Evolutionary conservation across 2,888 invertebrate genomes (phyloP), one percentile per base, ranked within the genome.

Genomic region (Nasonia oneida): DNA sequence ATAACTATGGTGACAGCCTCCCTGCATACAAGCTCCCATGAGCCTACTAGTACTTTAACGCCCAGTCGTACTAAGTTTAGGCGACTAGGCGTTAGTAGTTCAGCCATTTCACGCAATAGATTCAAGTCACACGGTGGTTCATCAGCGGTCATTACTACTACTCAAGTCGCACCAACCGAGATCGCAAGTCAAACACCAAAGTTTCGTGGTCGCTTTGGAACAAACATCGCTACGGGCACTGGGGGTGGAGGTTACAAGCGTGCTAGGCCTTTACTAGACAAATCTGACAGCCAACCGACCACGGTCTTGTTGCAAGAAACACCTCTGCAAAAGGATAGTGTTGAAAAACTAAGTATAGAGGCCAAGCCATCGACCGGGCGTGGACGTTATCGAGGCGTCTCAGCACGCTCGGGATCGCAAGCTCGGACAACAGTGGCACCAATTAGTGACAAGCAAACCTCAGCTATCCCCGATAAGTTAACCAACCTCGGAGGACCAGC

Each of bases 31-130:
- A 82, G n/a, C 33, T n/a, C 47, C 53, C 81, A 83, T 42, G 86
- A 86, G 8, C 33, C 80, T 2, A 82, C 83, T 5, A 82, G 61
- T 12, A 90, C 93, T 0, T 90, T 93, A 81, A 90, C 86, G 90
- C 91, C 14, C 87, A 94, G 88, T 86, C 90, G 92, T 84, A 90
- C 89, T 87, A 92, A 92, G 90, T 92, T 90, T 90, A 84, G 90
- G 53, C 84, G 92, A 84, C 90, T 89, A 1, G 91, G 91, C 6
- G 75, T 89, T 3, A 86, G 87, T 10, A 87, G 87, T 47, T 2
- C 76, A 15, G 71, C 39, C 14, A 14, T 73, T 23, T 83, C 83
- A 0, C 23, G 83, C 3, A 80, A 14, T 71, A 92, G 93, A 3
- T 92, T 91, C 88, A 93, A 93, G 80, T 90, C 91, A 0, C 90